Evolutionary conservation across 2,113 vertebrate genomes (phyloP).

Genomic region (Anoplopoma fimbria): DNA sequence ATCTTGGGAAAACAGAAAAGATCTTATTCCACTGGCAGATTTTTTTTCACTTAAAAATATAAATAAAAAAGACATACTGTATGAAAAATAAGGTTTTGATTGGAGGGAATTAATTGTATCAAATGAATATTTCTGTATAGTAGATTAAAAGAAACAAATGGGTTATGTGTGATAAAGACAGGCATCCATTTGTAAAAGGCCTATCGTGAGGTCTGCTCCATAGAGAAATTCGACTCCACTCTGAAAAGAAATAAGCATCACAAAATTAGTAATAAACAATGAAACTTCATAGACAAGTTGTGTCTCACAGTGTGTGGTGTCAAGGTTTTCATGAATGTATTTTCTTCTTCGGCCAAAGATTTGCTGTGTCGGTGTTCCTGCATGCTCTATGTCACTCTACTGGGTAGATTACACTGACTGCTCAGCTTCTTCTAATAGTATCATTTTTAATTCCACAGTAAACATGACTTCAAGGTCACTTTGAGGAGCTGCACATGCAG

Average conservation of each 20-base stretch:
- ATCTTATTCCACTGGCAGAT: neutral
- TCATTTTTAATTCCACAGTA: conserved; percentile 37
- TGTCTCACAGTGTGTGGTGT: neutral
- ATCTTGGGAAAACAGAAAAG: neutral
- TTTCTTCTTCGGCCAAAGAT: neutral
- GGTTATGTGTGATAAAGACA: neutral
- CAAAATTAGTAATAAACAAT: neutral
- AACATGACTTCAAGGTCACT: conserved; percentile 62
- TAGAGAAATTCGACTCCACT: conserved; percentile 76
- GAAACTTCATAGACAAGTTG: neutral
- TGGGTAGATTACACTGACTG: neutral
- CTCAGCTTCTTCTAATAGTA: neutral
- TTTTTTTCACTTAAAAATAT: neutral
- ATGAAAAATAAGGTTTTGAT: conserved; percentile 9
- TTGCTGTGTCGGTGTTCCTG: neutral
- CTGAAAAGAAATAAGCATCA: conserved; percentile 67
- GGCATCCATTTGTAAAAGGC: neutral
- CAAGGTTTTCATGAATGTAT: neutral
- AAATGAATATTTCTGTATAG: conserved; percentile 14
- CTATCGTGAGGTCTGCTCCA: conserved; percentile 74
- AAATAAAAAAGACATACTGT: neutral
- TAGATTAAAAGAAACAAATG: neutral
- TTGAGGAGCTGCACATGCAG: conserved; percentile 2
- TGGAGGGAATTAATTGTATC: neutral
- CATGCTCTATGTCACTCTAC: neutral